Evolutionary conservation across 2,888 invertebrate genomes (phyloP).

Genomic region (Atherix ibis): DNA sequence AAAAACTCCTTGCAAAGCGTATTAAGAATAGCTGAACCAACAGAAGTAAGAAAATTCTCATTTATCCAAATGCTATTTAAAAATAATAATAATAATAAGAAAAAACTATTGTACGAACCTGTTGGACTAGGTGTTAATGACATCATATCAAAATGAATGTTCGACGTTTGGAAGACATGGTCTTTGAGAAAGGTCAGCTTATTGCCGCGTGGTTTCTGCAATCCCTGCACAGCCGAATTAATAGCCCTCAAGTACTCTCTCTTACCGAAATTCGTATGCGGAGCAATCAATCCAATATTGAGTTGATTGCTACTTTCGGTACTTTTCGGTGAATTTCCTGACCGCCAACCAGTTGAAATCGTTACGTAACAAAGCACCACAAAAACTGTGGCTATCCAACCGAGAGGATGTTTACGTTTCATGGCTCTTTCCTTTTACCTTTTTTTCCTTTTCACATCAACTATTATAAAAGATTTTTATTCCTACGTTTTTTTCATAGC

Average conservation of each 20-base stretch:
- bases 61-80: neutral
- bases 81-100: too few relatives aligned
- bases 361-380: too few relatives aligned
- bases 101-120: conserved; percentile 35
- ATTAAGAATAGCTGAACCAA: conserved; percentile 59
- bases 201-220: conserved; percentile 41
- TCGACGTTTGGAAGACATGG: conserved; percentile 43
- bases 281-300: conserved; percentile 31
- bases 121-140: conserved; percentile 58
- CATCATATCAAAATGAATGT: conserved; percentile 51
- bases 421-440: too few relatives aligned
- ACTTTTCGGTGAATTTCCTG: conserved; percentile 3
- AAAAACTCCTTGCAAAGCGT: conserved; percentile 81
- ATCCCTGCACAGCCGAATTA: conserved; percentile 41
- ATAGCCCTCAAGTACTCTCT: conserved; percentile 52
- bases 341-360: conserved; percentile 2
- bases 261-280: conserved; percentile 36
- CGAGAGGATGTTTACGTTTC: too few relatives aligned
- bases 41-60: conserved; percentile 7
- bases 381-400: too few relatives aligned
- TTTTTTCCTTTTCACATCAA: too few relatives aligned
- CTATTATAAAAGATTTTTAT: too few relatives aligned
- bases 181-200: conserved; percentile 46
- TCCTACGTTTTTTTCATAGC: too few relatives aligned
- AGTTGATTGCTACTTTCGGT: conserved; percentile 18